phyloP scores from a whole-genome alignment of 2,113 vertebrate species.

The Rhipidura dahli region DNA sequence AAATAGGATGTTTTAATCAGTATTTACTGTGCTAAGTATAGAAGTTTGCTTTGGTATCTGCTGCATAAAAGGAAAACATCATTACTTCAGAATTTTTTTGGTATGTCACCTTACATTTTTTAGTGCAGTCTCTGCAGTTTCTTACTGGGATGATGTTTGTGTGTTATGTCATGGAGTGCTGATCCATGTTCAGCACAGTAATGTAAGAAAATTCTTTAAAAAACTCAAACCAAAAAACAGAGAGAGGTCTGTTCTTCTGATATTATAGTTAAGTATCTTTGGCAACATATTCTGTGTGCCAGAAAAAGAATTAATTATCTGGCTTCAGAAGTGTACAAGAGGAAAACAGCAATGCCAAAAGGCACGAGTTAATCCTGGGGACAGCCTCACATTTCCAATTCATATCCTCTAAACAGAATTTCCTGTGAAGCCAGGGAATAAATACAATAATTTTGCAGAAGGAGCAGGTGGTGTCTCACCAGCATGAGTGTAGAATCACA shows the following conservation, averaged over 20 bases:
- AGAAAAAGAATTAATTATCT: not conserved
- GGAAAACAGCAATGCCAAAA: not conserved
- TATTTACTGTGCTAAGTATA: not conserved
- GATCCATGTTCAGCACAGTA: not conserved
- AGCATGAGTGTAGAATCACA: not conserved
- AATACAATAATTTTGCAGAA: not conserved
- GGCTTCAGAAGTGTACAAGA: not conserved
- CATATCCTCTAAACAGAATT: not conserved
- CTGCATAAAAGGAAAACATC: not conserved
- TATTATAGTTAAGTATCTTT: not conserved
- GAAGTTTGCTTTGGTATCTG: not conserved
- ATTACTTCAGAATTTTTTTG: not conserved
- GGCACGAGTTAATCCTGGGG: not conserved
- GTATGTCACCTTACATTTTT: not conserved
- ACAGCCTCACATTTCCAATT: not conserved
- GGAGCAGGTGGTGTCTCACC: not conserved
- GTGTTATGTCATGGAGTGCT: not conserved
- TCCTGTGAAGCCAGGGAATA: not conserved
- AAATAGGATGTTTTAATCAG: not conserved
- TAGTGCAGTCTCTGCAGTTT: not conserved
- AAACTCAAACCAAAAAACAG: not conserved
- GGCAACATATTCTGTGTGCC: not conserved
- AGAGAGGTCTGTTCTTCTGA: not conserved
- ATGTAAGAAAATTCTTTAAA: not conserved
- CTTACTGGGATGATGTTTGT: not conserved